Evolutionary conservation across 2,797 vertebrate genomes (phyloP), one percentile per base, ranked within the genome.

Genomic region (Staurois parvus): DNA sequence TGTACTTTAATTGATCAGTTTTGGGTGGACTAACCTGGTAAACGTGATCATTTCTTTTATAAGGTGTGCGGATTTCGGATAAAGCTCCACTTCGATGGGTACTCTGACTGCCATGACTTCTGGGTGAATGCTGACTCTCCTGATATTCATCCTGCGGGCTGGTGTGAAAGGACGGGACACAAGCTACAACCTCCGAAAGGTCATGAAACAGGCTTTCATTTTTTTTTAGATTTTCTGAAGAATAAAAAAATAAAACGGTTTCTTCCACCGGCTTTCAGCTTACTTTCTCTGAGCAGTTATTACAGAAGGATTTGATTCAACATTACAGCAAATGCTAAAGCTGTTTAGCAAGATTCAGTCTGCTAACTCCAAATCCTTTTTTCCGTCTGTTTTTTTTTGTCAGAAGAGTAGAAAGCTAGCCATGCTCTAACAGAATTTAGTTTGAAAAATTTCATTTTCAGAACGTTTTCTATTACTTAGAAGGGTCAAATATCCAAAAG

Each of bases 61-160:
- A 89, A 99, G 98, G 97, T 99, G 26, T 98, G 97, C 4, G 98
- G 98, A 32, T 98, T 97, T 89, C 96, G 98, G 68, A 95, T 99
- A 81, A 95, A 97, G n/a, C 97, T 99, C 76, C 98, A 99, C 92
- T 99, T 99, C 28, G 98, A 99, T 62, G 97, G 98, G 74, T 99
- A 99, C 91, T 98, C 97, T 0, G 98, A 99, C 90, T 97, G 97
- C 91, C 97, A 99, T 2, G 98, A 99, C 93, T 99, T 99, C 92
- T 99, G 98, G 98, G 94, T 99, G 88, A 99, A 99, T 1, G 97
- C 96, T 64, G 97, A 97, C 91, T 98, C 96, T 21, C 94, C 96
- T 0, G 97, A 99, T 91, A 96, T 99, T 91, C 97, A 99, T 86
- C 94, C 96, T 0, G 93, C 96, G 1, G 97, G 97, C 88, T 99